Base-by-base conservation (phyloP, 2,113 vertebrate species). In the Athene noctua region DNA sequence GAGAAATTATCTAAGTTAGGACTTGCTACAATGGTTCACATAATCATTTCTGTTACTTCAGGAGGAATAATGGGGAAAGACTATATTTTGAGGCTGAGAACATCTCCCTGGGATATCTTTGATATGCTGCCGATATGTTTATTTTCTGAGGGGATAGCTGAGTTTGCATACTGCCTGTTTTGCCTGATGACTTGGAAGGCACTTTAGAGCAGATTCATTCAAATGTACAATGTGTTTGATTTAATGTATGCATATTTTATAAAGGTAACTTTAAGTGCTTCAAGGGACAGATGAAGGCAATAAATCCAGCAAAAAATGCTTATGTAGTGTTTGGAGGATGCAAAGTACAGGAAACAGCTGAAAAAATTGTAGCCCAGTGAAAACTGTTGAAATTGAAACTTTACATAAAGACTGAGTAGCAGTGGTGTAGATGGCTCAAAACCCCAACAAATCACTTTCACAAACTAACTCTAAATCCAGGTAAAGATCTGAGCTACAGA, bases 241-340 rank as follows among this genome's bases (percentile, higher is more conserved):
- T 82, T 86, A 94, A 34, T 11, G 40, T 63, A 75, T 44, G 38
- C 66, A 65, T 91, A 75, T 90, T 93, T 95, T 52, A 71, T 71
- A 92, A 91, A 78, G 40, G 59, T 49, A 93, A 75, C 92, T 88
- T 90, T 71, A 94, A 96, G 70, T 89, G 75, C 80, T 90, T 86
- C 47, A 75, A 42, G 80, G 68, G 59, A 91, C 72, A 88, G 55
- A 84, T 13, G 34, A 51, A 86, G 22, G 73, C 65, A 91, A 72
- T 67, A 88, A 58, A 91, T 71, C 77, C 47, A 81, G 79, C 11
- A 44, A 3, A 91, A 92, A 86, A 57, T 88, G 52, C 77, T 88
- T 84, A 59, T 16, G 52, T 13, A 65, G 55, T 73, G 34, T 89
- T 94, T 87, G 75, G 57, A 88, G 77, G 72, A 79, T 67, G 32